These are phyloP conservation scores for Ophion costatus DNA, from an alignment of 2,888 invertebrate genomes.

Conservation along the genomic window DNA sequence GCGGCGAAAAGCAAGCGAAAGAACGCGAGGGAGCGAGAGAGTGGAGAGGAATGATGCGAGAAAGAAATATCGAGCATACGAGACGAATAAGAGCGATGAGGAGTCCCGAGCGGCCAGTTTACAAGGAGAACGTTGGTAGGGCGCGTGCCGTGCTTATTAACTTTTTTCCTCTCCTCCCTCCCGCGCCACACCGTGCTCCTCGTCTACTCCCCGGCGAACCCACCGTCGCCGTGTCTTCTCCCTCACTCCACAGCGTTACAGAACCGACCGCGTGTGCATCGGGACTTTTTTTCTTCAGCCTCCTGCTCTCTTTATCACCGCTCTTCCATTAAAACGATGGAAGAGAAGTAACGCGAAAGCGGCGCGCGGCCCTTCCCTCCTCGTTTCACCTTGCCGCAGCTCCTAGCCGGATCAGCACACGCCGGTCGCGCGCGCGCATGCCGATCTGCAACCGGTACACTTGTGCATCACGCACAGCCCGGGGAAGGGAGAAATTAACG, in stretches of 20 bases:
- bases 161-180: conserved; percentile 69
- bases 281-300: conserved; percentile 36
- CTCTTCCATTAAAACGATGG: conserved; percentile 64
- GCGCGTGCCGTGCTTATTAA: conserved; percentile 79
- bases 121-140: conserved; percentile 66
- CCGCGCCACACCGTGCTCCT: conserved; percentile 22
- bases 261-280: conserved; percentile 60
- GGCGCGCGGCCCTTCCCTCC: conserved; percentile 31
- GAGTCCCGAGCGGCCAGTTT: conserved; percentile 60
- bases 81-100: conserved; percentile 61
- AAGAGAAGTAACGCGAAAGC: conserved; percentile 65
- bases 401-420: conserved; percentile 15
- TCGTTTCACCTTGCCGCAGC: conserved; percentile 45
- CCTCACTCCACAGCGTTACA: conserved; percentile 47
- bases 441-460: not conserved
- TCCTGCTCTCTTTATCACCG: conserved; percentile 63
- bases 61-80: conserved; percentile 48
- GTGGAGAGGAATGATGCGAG: conserved; percentile 39
- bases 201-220: conserved; percentile 47
- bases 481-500: conserved; percentile 17
- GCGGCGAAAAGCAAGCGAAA: conserved; percentile 12
- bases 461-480: not conserved
- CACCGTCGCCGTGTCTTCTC: conserved; percentile 50
- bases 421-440: conserved; percentile 16
- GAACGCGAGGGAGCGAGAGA: conserved; percentile 32